Evolutionary conservation across 2,888 invertebrate genomes (phyloP).

Genomic region (Antitype chi): DNA sequence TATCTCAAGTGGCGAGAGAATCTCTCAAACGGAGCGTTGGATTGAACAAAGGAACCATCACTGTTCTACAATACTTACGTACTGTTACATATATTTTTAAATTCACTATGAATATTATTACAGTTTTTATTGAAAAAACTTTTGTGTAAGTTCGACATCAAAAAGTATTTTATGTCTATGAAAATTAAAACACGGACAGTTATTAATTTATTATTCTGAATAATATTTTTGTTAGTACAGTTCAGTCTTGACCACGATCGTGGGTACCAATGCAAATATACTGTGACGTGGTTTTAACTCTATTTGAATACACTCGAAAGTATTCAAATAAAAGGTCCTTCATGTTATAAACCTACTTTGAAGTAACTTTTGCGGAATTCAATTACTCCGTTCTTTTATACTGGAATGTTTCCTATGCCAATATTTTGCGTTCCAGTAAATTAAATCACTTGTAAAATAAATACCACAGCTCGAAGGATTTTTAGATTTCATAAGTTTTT

Average conservation of each 20-base stretch:
- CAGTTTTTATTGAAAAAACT: constrained; percentile 6
- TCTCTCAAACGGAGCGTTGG: constrained; percentile 33
- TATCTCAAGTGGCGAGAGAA: constrained; percentile 49
- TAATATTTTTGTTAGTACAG: constrained; percentile 4
- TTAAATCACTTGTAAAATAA: constrained; percentile 41
- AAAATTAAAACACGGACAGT: neutral
- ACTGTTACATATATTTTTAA: constrained; percentile 8
- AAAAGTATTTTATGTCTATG: neutral
- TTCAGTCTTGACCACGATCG: constrained; percentile 18
- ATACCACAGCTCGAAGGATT: constrained; percentile 16
- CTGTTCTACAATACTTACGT: constrained; percentile 2
- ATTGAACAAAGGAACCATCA: constrained; percentile 34
- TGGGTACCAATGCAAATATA: constrained; percentile 24
- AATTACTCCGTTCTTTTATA: constrained; percentile 43
- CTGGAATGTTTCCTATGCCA: constrained; percentile 28
- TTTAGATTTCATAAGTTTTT: constrained; percentile 13
- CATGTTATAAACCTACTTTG: constrained; percentile 38
- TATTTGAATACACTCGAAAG: constrained; percentile 35
- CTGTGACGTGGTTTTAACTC: constrained; percentile 45
- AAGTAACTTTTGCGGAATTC: constrained; percentile 39
- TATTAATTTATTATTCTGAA: constrained; percentile 12
- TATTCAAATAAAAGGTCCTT: constrained; percentile 49
- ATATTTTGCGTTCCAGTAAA: constrained; percentile 51
- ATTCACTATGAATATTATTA: neutral
- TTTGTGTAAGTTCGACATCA: neutral